Evolutionary conservation across 2,113 vertebrate species (phyloP).

Genomic region (Oceanodroma tethys): DNA sequence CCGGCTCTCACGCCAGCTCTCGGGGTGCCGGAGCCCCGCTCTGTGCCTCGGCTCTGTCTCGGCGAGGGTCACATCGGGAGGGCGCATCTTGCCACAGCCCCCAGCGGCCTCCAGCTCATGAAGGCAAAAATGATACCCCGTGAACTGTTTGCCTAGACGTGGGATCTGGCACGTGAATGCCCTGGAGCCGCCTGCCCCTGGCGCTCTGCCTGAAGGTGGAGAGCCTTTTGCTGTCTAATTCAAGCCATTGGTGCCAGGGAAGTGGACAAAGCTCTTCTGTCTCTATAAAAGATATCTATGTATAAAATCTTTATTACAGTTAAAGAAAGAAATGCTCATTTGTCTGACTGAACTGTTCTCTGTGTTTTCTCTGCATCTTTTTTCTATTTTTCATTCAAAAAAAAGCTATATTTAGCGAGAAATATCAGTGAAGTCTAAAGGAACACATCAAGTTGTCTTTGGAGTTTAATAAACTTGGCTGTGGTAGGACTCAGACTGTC

Average conservation of each 20-base stretch:
- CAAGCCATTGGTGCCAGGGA: background rate
- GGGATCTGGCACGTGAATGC: background rate
- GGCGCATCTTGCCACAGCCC: rapidly evolving
- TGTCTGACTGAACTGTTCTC: background rate
- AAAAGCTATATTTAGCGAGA: background rate
- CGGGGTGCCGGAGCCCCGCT: rapidly evolving
- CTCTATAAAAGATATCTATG: background rate
- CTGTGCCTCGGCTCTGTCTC: rapidly evolving
- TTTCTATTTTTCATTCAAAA: background rate
- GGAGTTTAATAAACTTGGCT: background rate
- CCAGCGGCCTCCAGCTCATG: background rate
- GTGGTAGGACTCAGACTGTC: background rate
- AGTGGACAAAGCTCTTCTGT: background rate
- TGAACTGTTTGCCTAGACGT: background rate
- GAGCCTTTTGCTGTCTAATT: background rate
- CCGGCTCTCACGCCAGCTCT: rapidly evolving
- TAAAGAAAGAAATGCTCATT: background rate
- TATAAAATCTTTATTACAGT: background rate
- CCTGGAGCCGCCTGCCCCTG: rapidly evolving
- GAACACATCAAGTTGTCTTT: background rate
- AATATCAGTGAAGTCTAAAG: background rate
- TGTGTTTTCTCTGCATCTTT: background rate
- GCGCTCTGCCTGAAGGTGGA: background rate
- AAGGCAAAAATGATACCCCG: background rate
- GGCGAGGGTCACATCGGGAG: rapidly evolving